phyloP scores from a whole-genome alignment of 1,140 invertebrate species.

The Stegodyphus mimosarum region DNA sequence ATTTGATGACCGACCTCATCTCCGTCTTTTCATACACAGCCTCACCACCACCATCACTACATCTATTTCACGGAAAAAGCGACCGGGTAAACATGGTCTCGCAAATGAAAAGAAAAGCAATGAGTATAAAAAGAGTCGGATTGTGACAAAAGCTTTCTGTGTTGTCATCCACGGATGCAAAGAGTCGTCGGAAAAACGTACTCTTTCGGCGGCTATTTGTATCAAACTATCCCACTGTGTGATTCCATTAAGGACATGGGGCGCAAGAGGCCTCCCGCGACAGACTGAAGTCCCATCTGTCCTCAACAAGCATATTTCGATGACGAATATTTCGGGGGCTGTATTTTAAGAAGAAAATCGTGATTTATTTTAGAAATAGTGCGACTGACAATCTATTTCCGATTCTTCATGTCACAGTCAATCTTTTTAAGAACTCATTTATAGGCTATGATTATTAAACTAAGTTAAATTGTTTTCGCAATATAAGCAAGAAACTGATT shows the following conservation, averaged over 20 bases:
- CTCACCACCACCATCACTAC: no score
- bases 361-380: no score
- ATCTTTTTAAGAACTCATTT: no score
- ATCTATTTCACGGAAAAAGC: neutral
- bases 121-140: neutral
- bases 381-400: no score
- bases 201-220: slow-evolving; percentile 1
- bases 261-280: neutral
- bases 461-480: no score
- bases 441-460: no score
- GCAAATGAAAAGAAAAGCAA: neutral
- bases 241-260: slow-evolving; percentile 8
- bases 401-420: no score
- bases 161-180: neutral
- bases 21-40: no score
- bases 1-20: no score
- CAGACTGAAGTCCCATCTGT: neutral
- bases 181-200: slow-evolving; percentile 10
- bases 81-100: neutral
- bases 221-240: slow-evolving; percentile 18
- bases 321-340: neutral
- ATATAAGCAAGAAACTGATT: no score
- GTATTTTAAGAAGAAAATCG: no score
- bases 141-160: neutral
- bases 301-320: neutral